Evolutionary conservation across 2,113 vertebrate species (phyloP).

Genomic region (Orthochromis malagaraziensis): DNA sequence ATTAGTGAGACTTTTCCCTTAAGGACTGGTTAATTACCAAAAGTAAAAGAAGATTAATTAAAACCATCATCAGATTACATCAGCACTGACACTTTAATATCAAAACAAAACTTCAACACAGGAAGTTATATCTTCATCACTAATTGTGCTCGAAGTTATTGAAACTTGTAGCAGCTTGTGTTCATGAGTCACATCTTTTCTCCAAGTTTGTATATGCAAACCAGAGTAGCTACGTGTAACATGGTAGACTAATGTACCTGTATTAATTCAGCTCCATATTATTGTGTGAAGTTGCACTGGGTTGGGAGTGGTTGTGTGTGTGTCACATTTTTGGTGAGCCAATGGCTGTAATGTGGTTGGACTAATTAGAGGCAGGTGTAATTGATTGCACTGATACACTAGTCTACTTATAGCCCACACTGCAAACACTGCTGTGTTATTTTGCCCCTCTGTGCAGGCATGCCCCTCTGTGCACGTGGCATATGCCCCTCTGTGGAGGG

Average conservation of each 20-base stretch:
- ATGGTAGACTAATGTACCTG: background rate
- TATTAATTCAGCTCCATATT: background rate
- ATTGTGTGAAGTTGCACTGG: background rate
- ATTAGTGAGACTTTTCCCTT: background rate
- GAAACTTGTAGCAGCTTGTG: background rate
- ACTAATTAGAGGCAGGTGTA: background rate
- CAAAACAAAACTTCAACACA: background rate
- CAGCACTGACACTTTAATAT: background rate
- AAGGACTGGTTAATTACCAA: background rate
- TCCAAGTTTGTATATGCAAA: background rate
- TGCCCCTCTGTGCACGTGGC: background rate
- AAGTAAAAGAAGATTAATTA: background rate
- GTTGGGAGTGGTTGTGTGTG: background rate
- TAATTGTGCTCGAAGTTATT: background rate
- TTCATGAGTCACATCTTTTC: background rate
- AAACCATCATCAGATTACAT: background rate
- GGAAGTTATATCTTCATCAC: background rate
- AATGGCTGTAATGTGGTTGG: background rate
- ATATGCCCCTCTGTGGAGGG: background rate
- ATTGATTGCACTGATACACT: background rate
- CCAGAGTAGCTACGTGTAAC: background rate
- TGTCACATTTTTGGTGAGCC: background rate
- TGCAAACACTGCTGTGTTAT: background rate
- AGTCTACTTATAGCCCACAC: background rate
- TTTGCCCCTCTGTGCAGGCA: background rate